Evolutionary conservation across 2,797 vertebrate species (phyloP), one percentile per base, ranked within the genome.

Genomic region (Poecilia picta): DNA sequence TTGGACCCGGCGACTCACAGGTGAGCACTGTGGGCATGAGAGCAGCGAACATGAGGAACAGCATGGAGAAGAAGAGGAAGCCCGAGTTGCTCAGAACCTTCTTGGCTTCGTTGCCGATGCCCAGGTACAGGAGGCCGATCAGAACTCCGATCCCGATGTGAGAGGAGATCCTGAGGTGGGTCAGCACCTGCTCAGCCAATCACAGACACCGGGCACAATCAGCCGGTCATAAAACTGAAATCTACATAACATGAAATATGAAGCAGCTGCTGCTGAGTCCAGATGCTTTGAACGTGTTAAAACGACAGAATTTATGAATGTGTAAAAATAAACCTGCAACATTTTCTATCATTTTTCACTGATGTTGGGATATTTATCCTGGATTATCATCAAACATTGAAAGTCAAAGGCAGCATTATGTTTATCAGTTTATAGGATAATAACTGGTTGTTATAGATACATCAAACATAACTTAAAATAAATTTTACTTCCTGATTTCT

Each of bases 21-120:
- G 98, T 99, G 70, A 99, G 97, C 81, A 99, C 97, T 0, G 98
- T 99, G 80, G 98, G 98, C 98, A 99, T 99, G 78, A 99, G 95
- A 0, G 98, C 98, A 0, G 98, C 98, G 0, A 99, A 99, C 98
- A 98, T 99, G 81, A 99, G 97, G 95, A 99, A 99, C 68, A 99
- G 94, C 97, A 99, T 99, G 95, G 98, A 99, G 95, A 99, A 98
- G 96, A 99, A 99, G 82, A 99, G 97, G 92, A 98, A 99, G 75
- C 98, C 98, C 0, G 98, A 99, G 96, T 99, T 99, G 96, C 98
- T 99, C 93, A 99, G 98, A 85, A 98, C 98, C 90, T 99, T 99
- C 95, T 96, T 97, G 74, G 98, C 98, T 0, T 99, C 98, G 0
- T 99, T 96, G 2, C 98, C 98, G 0, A 99, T 99, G 87, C 97